Base-by-base conservation (phyloP, 2,113 vertebrate genomes). In the Sciurus niger region DNA sequence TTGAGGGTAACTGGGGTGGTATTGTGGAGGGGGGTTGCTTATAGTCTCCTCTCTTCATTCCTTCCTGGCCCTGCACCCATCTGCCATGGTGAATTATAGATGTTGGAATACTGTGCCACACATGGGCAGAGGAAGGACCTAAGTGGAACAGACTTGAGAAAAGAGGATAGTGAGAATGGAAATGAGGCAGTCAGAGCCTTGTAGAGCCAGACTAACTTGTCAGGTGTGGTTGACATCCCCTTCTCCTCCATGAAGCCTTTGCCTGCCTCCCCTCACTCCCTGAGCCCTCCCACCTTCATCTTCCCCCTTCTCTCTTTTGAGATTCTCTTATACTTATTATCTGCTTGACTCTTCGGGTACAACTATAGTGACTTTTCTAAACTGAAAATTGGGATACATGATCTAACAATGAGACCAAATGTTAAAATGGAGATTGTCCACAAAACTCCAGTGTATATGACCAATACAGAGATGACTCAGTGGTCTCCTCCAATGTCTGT, bases 51-150 rank as follows among this genome's bases (percentile, higher is more conserved):
- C 16, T 85, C 51, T 14, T 16, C 28, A 14, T 8, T 32, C 72
- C 40, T 51, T 84, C 34, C 79, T 77, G 58, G 9, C 14, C 8
- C 82, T 79, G 24, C 1, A 28, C 67, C 72, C 94, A 84, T 65
- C 90, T 95, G 96, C 68, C 30, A 16, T 0, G 2, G 76, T 96
- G 77, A 95, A 89, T 97, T 90, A 85, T 53, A 78, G 77, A 90
- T 96, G 60, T 40, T 68, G 73, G 53, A 65, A 82, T 24, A 60
- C n/a, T 40, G 48, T 77, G 82, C 60, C 82, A 32, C 11, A 2
- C 1, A 1, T 70, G 11, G 46, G 24, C 16, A 40, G 72, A 46
- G 55, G n/a, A 53, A 86, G 25, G 24, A 63, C 17, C 65, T 32
- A 4, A 12, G 28, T 46, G n/a, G 32, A 60, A 25, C 40, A 40